phyloP scores from a whole-genome alignment of 2,797 vertebrate genomes.

The Ctenopoma multispine region DNA sequence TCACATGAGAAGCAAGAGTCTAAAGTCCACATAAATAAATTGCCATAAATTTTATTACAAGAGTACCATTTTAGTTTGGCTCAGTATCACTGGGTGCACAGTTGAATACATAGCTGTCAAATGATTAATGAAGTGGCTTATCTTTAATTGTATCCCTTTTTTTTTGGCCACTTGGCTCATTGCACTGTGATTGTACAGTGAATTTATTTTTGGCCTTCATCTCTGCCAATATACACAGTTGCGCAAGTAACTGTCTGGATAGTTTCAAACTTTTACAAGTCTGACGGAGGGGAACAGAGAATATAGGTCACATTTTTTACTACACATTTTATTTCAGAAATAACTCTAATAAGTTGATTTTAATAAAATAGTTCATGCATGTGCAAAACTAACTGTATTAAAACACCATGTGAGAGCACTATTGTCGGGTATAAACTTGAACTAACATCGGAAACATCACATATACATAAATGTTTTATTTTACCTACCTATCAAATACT shows the following conservation, averaged over 20 bases:
- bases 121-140: neutral
- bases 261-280: neutral
- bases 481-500: no score
- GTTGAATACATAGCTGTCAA: neutral
- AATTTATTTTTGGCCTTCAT: constrained; percentile 15
- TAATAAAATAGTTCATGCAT: constrained; percentile 1
- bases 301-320: neutral
- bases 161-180: neutral
- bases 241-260: constrained; percentile 1
- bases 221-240: constrained; percentile 26
- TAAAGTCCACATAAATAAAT: neutral
- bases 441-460: neutral
- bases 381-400: neutral
- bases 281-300: neutral
- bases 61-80: neutral
- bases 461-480: neutral
- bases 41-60: neutral
- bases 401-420: neutral
- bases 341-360: neutral
- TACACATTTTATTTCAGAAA: neutral
- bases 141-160: neutral
- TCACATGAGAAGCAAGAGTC: neutral
- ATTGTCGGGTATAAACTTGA: neutral
- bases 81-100: neutral
- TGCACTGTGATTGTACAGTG: neutral